Percentiles rank a stretch among this genome's conserved stretches.
Conservation (phyloP, 2,888 invertebrate species). For the Tortricodes alternella region DNA sequence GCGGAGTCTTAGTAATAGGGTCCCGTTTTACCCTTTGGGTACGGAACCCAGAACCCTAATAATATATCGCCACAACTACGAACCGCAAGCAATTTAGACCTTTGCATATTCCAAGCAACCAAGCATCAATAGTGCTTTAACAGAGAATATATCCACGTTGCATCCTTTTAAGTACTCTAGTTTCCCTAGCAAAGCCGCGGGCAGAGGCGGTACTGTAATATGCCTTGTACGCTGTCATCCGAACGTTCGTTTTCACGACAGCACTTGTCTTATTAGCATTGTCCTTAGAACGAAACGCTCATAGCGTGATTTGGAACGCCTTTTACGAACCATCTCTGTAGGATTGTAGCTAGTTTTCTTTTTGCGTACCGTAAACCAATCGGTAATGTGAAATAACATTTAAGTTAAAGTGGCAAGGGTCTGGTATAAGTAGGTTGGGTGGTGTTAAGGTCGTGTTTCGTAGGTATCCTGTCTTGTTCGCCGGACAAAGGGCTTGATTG, state of each 20-base stretch:
- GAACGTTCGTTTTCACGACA: conserved; percentile 56
- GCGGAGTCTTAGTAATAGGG: too few relatives aligned
- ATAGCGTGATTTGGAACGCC: conserved; percentile 69
- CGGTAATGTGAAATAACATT: conserved; percentile 14
- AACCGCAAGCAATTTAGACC: neutral
- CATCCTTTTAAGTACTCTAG: conserved; percentile 33
- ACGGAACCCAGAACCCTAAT: too few relatives aligned
- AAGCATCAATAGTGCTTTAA: conserved; percentile 18
- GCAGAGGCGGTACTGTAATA: conserved; percentile 36
- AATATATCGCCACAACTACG: neutral
- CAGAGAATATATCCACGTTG: conserved; percentile 34
- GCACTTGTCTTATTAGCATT: conserved; percentile 72
- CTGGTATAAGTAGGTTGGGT: conserved; percentile 23
- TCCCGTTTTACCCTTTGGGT: too few relatives aligned
- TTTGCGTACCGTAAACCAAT: conserved; percentile 17
- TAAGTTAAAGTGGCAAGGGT: conserved; percentile 32
- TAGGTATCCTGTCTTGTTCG: conserved; percentile 46
- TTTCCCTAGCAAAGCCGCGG: conserved; percentile 17
- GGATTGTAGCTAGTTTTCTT: conserved; percentile 39
- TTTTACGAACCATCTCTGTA: conserved; percentile 55
- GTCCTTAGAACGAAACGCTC: conserved; percentile 59
- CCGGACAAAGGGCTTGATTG: conserved; percentile 64
- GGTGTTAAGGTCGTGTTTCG: conserved; percentile 37
- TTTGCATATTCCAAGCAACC: neutral
- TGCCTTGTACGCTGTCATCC: conserved; percentile 65